phyloP scores from a whole-genome alignment of 2,888 invertebrate species.

The Biston stratarius region DNA sequence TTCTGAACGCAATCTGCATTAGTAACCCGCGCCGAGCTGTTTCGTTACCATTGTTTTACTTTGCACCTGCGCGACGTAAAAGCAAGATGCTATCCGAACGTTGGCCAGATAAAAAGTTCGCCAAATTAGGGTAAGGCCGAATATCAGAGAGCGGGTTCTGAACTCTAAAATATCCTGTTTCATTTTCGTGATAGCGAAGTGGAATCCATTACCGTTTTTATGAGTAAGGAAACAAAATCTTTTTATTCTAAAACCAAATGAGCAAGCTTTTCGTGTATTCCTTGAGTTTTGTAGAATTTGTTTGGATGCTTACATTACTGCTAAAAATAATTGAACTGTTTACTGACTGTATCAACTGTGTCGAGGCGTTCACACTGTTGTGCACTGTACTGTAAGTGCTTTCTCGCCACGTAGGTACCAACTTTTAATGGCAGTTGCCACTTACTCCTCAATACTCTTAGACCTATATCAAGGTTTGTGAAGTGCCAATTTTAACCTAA shows the following conservation, averaged over 20 bases:
- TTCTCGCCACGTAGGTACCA: conserved; percentile 3
- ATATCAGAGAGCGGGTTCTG: conserved; percentile 25
- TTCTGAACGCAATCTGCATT: conserved; percentile 81
- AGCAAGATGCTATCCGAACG: conserved; percentile 38
- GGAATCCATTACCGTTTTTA: conserved; percentile 34
- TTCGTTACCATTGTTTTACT: conserved; percentile 57
- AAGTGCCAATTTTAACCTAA: conserved; percentile 3
- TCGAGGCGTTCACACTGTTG: conserved; percentile 8
- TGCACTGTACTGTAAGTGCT: conserved; percentile 16
- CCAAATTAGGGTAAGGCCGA: conserved; percentile 33
- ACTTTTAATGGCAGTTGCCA: conserved; percentile 27
- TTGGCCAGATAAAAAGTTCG: conserved; percentile 36
- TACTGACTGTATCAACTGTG: background rate
- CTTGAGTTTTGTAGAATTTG: conserved; percentile 16
- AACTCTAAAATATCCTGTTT: conserved; percentile 35
- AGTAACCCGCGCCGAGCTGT: conserved; percentile 63
- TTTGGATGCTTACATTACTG: conserved; percentile 1
- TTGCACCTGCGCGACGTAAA: conserved; percentile 62
- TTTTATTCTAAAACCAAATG: conserved; percentile 23
- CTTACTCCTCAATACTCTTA: conserved; percentile 13
- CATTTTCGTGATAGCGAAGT: conserved; percentile 32
- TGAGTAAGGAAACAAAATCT: conserved; percentile 30
- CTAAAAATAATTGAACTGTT: conserved; percentile 6
- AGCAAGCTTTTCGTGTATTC: conserved; percentile 22
- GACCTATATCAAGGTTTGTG: conserved; percentile 8